Evolutionary conservation across 1,140 invertebrate species (phyloP).

Genomic region (Apis florea): DNA sequence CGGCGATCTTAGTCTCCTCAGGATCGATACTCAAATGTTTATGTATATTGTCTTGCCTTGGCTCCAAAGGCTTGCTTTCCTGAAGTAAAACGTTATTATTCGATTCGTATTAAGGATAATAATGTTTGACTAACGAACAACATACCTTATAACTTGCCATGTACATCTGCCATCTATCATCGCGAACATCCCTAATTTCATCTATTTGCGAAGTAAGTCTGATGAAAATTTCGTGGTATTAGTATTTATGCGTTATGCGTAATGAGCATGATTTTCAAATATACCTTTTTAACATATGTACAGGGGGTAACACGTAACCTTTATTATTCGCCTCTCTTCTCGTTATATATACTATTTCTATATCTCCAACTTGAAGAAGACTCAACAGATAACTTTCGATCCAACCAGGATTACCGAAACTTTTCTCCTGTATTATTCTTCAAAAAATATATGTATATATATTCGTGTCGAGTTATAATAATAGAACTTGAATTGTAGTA

Average conservation of each 20-base stretch:
- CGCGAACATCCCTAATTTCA: not conserved
- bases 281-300: slow-evolving; percentile 76
- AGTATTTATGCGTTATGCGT: not conserved
- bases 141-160: slow-evolving; percentile 69
- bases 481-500: not conserved
- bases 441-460: not conserved
- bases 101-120: not conserved
- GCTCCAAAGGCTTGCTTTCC: not conserved
- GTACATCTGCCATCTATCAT: slow-evolving; percentile 75
- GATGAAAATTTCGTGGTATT: not conserved
- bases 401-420: slow-evolving; percentile 84
- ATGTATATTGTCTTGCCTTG: too few species aligned
- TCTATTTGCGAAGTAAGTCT: not conserved
- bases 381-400: slow-evolving; percentile 84
- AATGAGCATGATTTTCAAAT: not conserved
- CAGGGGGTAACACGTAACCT: slow-evolving; percentile 77
- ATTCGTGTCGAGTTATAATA: too few species aligned
- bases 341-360: slow-evolving; percentile 76
- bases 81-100: not conserved
- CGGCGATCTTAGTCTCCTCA: slow-evolving; percentile 38
- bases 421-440: slow-evolving; percentile 82
- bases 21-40: not conserved
- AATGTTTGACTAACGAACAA: not conserved
- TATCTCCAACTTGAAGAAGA: slow-evolving; percentile 80
- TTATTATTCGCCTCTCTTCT: slow-evolving; percentile 66